These are phyloP conservation scores for Trachelus tabidus DNA, from an alignment of 2,888 invertebrate genomes.

Conservation along the genomic window DNA sequence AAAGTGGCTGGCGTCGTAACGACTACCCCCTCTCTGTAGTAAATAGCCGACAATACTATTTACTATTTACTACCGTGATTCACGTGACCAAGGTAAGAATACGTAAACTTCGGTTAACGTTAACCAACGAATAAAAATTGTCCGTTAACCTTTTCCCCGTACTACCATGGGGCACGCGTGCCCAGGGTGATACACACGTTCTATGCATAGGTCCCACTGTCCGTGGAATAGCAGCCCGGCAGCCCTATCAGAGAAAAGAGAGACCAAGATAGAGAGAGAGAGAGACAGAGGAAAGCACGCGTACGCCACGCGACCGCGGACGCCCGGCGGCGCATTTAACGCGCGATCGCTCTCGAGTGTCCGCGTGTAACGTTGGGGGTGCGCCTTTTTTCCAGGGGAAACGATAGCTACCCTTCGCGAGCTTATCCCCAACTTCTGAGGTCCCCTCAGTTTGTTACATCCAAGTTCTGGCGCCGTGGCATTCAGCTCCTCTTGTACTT, in stretches of 20 bases:
- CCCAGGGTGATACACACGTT: not conserved
- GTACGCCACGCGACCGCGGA: conserved; percentile 56
- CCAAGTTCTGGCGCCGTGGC: not conserved
- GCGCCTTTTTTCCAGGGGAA: conserved; percentile 1
- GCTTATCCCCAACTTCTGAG: not conserved
- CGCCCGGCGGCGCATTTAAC: conserved; percentile 63
- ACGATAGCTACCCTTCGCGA: conserved; percentile 1
- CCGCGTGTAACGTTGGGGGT: conserved; percentile 3
- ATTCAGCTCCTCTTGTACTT: not conserved
- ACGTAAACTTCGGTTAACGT: conserved; percentile 17
- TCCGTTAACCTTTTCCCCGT: not conserved
- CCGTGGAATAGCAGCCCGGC: not conserved
- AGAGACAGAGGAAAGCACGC: conserved; percentile 47
- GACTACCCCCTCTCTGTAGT: not conserved
- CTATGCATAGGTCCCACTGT: not conserved
- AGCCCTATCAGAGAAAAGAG: not conserved
- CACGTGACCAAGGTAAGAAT: conserved; percentile 12
- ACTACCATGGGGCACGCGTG: not conserved
- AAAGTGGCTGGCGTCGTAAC: conserved; percentile 31
- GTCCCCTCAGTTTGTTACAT: not conserved
- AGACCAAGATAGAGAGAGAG: conserved; percentile 9
- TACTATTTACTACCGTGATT: conserved; percentile 22
- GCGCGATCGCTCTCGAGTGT: conserved; percentile 42
- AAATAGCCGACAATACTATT: not conserved
- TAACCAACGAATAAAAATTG: conserved; percentile 21